Conservation (phyloP, 2,888 invertebrate genomes). For the Microdon myrmicae region DNA sequence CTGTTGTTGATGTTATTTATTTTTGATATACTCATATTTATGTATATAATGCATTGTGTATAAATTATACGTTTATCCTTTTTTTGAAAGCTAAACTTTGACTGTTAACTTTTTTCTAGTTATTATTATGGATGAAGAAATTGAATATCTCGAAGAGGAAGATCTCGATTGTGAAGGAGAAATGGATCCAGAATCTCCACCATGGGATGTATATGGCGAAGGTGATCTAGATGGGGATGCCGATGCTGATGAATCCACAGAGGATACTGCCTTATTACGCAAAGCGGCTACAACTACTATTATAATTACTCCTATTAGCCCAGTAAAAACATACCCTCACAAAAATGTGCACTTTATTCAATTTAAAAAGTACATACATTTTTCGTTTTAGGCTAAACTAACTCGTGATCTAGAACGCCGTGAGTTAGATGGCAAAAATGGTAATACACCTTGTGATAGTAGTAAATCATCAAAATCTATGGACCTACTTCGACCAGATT, state of each 20-base stretch:
- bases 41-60: neutral
- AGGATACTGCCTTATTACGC: constrained; percentile 70
- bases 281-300: constrained; percentile 69
- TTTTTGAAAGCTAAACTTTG: constrained; percentile 1
- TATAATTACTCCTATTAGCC: constrained; percentile 68
- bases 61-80: constrained; percentile 6
- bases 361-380: neutral
- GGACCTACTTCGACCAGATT: constrained; percentile 58
- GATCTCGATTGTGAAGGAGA: constrained; percentile 67
- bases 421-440: constrained; percentile 54
- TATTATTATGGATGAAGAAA: constrained; percentile 66
- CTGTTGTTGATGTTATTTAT: constrained; percentile 35
- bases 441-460: constrained; percentile 42
- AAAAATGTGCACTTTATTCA: neutral
- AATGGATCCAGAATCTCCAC: constrained; percentile 66
- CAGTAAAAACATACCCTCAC: constrained; percentile 60
- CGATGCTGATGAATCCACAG: constrained; percentile 68
- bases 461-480: constrained; percentile 51
- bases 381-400: constrained; percentile 63
- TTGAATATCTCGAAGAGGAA: constrained; percentile 67
- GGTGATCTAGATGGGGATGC: constrained; percentile 65
- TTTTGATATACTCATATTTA: constrained; percentile 1
- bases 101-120: constrained; percentile 56
- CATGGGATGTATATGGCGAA: constrained; percentile 68
- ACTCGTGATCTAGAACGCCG: constrained; percentile 63